phyloP scores from a whole-genome alignment of 2,888 invertebrate genomes.

The Griposia aprilina region DNA sequence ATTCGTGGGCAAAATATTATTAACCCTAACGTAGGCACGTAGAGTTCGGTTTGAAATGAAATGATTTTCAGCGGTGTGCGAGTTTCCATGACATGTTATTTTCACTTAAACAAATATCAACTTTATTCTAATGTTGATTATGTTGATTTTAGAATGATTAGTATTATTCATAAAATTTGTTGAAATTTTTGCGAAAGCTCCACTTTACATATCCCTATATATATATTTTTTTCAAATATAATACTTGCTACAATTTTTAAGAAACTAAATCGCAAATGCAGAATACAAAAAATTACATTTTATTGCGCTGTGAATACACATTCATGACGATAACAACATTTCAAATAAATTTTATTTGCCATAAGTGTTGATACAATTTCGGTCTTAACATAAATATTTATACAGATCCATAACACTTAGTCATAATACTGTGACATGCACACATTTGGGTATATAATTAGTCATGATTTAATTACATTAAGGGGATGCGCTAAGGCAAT shows the following conservation, averaged over 20 bases:
- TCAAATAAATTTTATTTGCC: too few relatives aligned
- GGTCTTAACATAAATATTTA: too few relatives aligned
- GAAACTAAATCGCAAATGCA: background rate
- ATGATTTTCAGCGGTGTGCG: background rate
- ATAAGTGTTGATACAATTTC: too few relatives aligned
- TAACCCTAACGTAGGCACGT: background rate
- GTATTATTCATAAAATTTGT: too few relatives aligned
- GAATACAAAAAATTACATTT: background rate
- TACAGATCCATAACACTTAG: too few relatives aligned
- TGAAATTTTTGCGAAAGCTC: background rate
- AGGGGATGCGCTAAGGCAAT: too few relatives aligned
- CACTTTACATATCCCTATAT: too few relatives aligned
- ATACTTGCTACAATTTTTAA: background rate
- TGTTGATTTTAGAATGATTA: background rate
- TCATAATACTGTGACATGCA: too few relatives aligned
- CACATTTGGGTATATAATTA: too few relatives aligned
- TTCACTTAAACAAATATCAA: background rate
- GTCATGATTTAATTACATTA: too few relatives aligned
- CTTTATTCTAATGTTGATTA: background rate
- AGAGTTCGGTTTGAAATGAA: background rate
- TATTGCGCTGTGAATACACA: background rate
- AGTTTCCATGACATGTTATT: background rate
- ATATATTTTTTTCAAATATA: too few relatives aligned
- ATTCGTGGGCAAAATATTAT: background rate
- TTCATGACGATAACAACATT: background rate